Evolutionary conservation across 1,140 invertebrate genomes (phyloP), one percentile per base, ranked within the genome.

Genomic region (Diploscapter pachys): DNA sequence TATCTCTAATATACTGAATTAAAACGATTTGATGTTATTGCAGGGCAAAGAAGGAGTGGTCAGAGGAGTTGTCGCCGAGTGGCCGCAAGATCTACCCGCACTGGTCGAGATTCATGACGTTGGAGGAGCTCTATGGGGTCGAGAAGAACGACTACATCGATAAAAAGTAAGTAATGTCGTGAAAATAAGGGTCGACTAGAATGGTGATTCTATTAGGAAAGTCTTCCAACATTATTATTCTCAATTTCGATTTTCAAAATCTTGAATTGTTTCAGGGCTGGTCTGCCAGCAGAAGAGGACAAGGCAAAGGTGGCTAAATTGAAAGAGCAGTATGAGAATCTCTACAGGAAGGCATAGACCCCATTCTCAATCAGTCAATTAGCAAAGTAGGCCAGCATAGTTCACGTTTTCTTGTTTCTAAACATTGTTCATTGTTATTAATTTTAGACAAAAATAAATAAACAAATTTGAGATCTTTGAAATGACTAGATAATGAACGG

Each of bases 21-120:
- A 69, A n/a, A 49, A 5, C 8, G 31, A 8, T 48, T 13, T 50
- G 50, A n/a, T 31, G 0, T 49, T 50, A 11, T 49, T 80, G 13
- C 31, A 80, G 75, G 68, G 80, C 82, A 4, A 81, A 84, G 69
- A 63, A 72, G 53, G 83, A 85, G 55, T 85, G 82, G 82, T 50
- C 72, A 9, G 53, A 63, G 50, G 76, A 79, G 54, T 71, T 83
- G 72, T 77, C 80, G 4, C 80, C 80, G 9, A 77, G 75, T 48
- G 82, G 82, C 49, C 72, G 79, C 51, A 83, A 82, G 61, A 73
- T 79, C 54, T 82, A 85, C 55, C 82, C 82, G 3, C 82, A 83
- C 62, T 83, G 82, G 82, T 82, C 80, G 4, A 61, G 82, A 52
- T 66, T 83, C 5, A 83, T 83, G 81, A 76, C 72, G 50, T 61